Percentiles rank a stretch among this genome's conserved stretches.
phyloP scores from a whole-genome alignment of 1,140 invertebrate species.

The Nilaparvata lugens region DNA sequence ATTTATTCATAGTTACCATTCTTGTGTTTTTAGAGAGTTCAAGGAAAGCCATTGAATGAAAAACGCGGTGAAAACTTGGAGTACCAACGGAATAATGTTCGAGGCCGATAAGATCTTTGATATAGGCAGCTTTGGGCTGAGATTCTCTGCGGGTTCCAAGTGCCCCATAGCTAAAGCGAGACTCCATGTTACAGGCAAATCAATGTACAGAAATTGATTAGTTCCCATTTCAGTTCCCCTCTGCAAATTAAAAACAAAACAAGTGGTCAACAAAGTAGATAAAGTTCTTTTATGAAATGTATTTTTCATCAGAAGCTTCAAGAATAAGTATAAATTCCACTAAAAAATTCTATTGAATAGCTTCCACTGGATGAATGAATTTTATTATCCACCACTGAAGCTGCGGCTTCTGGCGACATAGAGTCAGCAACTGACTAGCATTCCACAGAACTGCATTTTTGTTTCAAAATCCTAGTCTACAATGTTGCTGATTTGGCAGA shows the following conservation, averaged over 20 bases:
- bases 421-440: too few relatives aligned
- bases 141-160: constrained; percentile 33
- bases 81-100: constrained; percentile 47
- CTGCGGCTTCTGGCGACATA: too few relatives aligned
- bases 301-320: too few relatives aligned
- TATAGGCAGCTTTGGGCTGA: constrained; percentile 31
- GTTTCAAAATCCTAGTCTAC: too few relatives aligned
- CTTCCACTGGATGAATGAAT: too few relatives aligned
- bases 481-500: too few relatives aligned
- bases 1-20: constrained; percentile 7
- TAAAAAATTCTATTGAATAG: too few relatives aligned
- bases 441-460: too few relatives aligned
- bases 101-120: constrained; percentile 32
- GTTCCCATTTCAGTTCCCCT: constrained; percentile 49
- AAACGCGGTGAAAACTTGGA: constrained; percentile 43
- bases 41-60: constrained; percentile 39
- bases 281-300: too few relatives aligned
- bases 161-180: constrained; percentile 68
- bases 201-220: constrained; percentile 75
- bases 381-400: too few relatives aligned
- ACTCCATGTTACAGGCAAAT: constrained; percentile 68
- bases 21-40: constrained; percentile 31
- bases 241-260: constrained; percentile 16
- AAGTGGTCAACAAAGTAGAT: too few relatives aligned
- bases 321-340: too few relatives aligned